phyloP scores from a whole-genome alignment of 2,797 vertebrate species.

The Spea hammondii region DNA sequence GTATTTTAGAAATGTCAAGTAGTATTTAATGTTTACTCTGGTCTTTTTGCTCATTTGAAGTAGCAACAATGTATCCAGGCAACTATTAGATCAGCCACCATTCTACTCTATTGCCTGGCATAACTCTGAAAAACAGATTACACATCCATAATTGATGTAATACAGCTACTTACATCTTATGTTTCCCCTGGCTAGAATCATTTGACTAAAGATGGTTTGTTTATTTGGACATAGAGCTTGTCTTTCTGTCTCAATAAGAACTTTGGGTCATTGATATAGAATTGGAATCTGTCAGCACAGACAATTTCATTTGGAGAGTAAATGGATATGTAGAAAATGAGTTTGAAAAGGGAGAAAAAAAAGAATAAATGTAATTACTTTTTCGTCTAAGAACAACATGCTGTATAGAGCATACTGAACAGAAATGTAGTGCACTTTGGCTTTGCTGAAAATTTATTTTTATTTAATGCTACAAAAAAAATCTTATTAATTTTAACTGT shows the following conservation, averaged over 20 bases:
- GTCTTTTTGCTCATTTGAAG: conserved; percentile 33
- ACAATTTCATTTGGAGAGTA: conserved; percentile 38
- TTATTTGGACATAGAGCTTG: conserved; percentile 31
- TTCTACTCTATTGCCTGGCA: conserved; percentile 1
- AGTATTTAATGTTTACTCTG: conserved; percentile 33
- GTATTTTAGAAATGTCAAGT: conserved; percentile 40
- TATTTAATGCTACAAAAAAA: too few relatives aligned
- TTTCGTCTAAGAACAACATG: conserved; percentile 1
- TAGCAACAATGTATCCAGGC: conserved; percentile 55
- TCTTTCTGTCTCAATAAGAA: conserved; percentile 19
- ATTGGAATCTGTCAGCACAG: conserved; percentile 42
- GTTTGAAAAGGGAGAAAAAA: conserved; percentile 5
- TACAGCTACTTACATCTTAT: conserved; percentile 47
- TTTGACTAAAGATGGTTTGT: conserved; percentile 8
- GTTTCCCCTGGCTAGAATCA: conserved; percentile 34
- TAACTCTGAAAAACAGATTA: conserved; percentile 52
- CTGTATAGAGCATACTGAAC: not conserved
- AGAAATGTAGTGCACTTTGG: not conserved
- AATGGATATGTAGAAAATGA: conserved; percentile 42
- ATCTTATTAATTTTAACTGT: too few relatives aligned
- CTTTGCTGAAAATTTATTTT: too few relatives aligned
- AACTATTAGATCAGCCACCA: conserved; percentile 49
- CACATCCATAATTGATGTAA: conserved; percentile 51
- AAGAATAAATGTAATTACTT: conserved; percentile 25
- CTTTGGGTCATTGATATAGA: conserved; percentile 37